Conservation (phyloP, 2,797 vertebrate species). For the Pangasius mekongensis region DNA sequence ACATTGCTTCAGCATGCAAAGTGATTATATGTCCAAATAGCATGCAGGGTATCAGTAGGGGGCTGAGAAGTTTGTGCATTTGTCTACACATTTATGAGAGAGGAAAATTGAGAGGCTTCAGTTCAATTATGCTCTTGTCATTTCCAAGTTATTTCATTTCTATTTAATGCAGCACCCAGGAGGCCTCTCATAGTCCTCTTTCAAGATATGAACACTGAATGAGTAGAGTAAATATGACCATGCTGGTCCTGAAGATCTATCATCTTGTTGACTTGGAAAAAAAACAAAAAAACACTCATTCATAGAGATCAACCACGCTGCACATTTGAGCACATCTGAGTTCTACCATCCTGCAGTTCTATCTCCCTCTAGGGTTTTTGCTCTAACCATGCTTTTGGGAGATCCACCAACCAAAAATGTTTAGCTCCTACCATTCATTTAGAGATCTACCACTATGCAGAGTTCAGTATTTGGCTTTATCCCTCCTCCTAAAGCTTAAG, state of each 20-base stretch:
- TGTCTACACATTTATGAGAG: slow-evolving; percentile 7
- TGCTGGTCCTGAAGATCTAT: neutral
- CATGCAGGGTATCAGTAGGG: neutral
- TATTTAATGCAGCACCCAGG: neutral
- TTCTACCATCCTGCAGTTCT: neutral
- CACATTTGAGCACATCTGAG: neutral
- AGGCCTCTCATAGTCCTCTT: neutral
- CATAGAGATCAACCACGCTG: neutral
- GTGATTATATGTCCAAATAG: neutral
- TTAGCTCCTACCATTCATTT: neutral
- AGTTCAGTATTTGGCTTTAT: neutral
- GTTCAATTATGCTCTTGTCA: slow-evolving; percentile 25
- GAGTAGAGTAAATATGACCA: neutral
- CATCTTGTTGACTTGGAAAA: neutral
- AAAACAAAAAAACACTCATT: neutral
- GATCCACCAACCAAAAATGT: neutral
- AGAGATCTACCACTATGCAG: neutral
- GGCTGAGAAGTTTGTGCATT: slow-evolving; percentile 7
- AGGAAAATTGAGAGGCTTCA: slow-evolving; percentile 1
- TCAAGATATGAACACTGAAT: neutral
- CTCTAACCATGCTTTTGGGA: neutral
- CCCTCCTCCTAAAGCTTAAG: neutral
- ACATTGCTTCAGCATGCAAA: slow-evolving; percentile 17
- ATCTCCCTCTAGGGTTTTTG: neutral
- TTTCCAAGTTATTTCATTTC: neutral